Percentiles rank a stretch among this genome's conserved stretches.
phyloP scores from a whole-genome alignment of 2,888 invertebrate species.

The Petrolisthes cinctipes region DNA sequence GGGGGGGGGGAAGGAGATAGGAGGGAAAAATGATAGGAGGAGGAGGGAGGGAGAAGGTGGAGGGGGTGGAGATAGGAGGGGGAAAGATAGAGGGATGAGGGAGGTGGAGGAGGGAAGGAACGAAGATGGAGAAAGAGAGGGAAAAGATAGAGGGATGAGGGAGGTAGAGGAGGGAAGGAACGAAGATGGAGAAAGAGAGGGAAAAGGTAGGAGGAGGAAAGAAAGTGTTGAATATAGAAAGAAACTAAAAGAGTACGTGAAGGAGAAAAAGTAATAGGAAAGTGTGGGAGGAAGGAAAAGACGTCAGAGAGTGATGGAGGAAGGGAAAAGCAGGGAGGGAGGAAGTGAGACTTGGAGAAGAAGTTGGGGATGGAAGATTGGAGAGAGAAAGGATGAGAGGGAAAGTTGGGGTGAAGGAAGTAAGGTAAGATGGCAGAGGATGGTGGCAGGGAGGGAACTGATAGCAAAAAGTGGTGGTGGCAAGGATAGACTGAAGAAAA shows the following conservation, averaged over 20 bases:
- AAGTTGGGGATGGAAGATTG: neutral
- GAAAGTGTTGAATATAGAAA: neutral
- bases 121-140: neutral
- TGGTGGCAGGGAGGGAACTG: neutral
- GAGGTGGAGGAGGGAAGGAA: neutral
- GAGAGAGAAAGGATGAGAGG: conserved; percentile 8
- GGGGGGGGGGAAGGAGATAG: neutral
- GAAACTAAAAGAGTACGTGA: neutral
- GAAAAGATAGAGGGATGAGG: neutral
- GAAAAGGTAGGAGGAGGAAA: neutral
- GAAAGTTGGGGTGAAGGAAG: neutral
- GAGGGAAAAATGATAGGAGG: neutral
- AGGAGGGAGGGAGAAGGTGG: neutral
- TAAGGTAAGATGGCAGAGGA: neutral
- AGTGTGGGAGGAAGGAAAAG: neutral
- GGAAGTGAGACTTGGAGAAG: neutral
- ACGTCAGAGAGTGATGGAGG: conserved; percentile 3
- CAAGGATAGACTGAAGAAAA: neutral
- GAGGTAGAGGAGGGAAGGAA: neutral
- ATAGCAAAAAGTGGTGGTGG: neutral
- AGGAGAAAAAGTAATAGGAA: neutral
- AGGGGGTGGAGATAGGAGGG: neutral
- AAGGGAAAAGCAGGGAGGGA: conserved; percentile 12
- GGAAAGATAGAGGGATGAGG: neutral
- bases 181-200: neutral